Conservation (phyloP, 2,888 invertebrate genomes). For the Chloromyia formosa region DNA sequence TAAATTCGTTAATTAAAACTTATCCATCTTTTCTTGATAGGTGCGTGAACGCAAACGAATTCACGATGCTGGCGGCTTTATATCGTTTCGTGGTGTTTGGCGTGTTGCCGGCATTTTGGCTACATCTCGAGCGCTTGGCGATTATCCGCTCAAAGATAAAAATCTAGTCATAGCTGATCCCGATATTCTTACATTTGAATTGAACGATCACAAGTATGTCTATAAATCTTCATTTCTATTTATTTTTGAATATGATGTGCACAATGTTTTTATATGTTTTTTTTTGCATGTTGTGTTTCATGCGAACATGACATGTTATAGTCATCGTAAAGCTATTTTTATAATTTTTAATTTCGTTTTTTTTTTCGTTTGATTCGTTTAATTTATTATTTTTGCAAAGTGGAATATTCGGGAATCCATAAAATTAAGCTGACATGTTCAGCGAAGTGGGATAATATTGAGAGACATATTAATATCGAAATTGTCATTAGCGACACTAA, state of each 20-base stretch:
- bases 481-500: no score
- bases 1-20: not conserved
- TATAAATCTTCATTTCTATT: not conserved
- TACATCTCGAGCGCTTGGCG: slow-evolving; percentile 92
- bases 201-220: slow-evolving; percentile 76
- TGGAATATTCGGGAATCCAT: not conserved
- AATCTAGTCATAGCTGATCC: slow-evolving; percentile 95
- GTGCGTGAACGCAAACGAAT: slow-evolving; percentile 90
- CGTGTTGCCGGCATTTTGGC: slow-evolving; percentile 94
- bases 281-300: not conserved
- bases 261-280: not conserved
- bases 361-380: slow-evolving; percentile 1
- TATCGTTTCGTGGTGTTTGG: slow-evolving; percentile 96
- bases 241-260: not conserved
- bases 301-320: not conserved
- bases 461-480: no score
- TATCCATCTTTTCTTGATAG: slow-evolving; percentile 62
- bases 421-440: no score
- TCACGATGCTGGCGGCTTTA: slow-evolving; percentile 93
- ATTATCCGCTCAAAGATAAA: slow-evolving; percentile 93
- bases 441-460: no score
- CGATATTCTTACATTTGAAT: slow-evolving; percentile 90
- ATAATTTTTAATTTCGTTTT: slow-evolving; percentile 22
- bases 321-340: not conserved
- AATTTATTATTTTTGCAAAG: no score